Conservation (phyloP, 2,797 vertebrate genomes). For the Molothrus ater region DNA sequence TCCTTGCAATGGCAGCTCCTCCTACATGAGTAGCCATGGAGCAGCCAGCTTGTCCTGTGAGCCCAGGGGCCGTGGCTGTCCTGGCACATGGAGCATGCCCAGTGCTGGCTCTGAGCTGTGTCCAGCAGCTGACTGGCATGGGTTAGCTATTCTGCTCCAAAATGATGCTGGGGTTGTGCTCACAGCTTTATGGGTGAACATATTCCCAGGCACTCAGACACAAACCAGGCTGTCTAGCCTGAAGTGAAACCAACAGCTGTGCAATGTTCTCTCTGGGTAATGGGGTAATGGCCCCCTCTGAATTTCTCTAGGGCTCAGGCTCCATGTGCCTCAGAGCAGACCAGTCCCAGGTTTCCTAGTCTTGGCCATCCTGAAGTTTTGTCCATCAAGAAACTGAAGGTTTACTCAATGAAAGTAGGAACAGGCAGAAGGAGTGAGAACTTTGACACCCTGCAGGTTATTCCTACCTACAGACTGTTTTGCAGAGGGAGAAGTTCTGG, state of each 20-base stretch:
- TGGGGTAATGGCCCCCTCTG: neutral
- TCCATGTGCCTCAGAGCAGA: neutral
- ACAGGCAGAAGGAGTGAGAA: neutral
- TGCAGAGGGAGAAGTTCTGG: neutral
- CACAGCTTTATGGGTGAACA: neutral
- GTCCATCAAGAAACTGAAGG: neutral
- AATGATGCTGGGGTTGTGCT: neutral
- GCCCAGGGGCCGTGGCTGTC: neutral
- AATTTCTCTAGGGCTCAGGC: neutral
- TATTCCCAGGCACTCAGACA: neutral
- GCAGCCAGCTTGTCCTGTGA: neutral
- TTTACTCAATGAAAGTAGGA: neutral
- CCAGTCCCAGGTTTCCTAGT: neutral
- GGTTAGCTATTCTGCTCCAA: neutral
- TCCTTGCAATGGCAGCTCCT: accelerated
- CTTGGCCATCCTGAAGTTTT: neutral
- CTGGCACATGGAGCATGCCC: neutral
- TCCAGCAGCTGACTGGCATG: neutral
- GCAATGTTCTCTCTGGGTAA: neutral
- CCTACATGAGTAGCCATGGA: neutral
- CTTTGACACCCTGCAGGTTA: neutral
- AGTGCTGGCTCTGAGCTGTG: neutral
- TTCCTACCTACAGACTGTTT: neutral
- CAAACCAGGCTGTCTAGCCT: neutral
- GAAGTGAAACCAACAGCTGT: accelerated